A percentile compares a stretch with the other conserved stretches of the same genome.
Conservation (phyloP, 35 echinoderm and acorn worm species). For the Apostichopus japonicus region DNA sequence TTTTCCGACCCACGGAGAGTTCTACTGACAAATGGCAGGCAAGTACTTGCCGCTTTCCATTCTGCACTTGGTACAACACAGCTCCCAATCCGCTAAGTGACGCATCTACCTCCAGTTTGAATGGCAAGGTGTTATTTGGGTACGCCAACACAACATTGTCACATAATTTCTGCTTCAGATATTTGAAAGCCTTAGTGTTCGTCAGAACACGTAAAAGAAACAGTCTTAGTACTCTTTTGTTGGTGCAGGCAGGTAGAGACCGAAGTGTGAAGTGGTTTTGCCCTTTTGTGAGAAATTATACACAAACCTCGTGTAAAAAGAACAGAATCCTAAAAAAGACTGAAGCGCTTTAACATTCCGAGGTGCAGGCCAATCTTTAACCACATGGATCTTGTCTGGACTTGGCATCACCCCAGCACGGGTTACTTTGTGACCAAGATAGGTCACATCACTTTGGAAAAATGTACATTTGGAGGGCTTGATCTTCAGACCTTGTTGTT, state of each 20-base stretch:
- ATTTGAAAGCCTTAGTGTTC: not conserved
- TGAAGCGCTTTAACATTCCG: constrained; percentile 16
- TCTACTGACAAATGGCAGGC: not conserved
- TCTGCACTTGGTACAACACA: not conserved
- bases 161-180: not conserved
- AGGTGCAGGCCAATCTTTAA: too few relatives aligned
- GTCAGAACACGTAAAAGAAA: not conserved
- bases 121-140: constrained; percentile 24
- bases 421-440: too few relatives aligned
- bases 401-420: too few relatives aligned
- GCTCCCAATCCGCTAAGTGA: constrained; percentile 21
- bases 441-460: too few relatives aligned
- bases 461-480: too few relatives aligned
- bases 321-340: too few relatives aligned
- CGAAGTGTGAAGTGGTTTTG: constrained; percentile 10
- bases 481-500: not conserved
- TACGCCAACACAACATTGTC: constrained; percentile 47
- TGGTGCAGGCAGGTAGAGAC: not conserved
- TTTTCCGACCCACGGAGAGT: too few relatives aligned
- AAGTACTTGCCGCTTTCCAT: not conserved
- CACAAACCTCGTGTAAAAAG: too few relatives aligned
- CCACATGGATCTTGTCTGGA: too few relatives aligned
- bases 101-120: constrained; percentile 53
- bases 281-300: not conserved
- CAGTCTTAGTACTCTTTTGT: not conserved